Base-by-base conservation (phyloP, 2,797 vertebrate species). In the Limosa lapponica region DNA sequence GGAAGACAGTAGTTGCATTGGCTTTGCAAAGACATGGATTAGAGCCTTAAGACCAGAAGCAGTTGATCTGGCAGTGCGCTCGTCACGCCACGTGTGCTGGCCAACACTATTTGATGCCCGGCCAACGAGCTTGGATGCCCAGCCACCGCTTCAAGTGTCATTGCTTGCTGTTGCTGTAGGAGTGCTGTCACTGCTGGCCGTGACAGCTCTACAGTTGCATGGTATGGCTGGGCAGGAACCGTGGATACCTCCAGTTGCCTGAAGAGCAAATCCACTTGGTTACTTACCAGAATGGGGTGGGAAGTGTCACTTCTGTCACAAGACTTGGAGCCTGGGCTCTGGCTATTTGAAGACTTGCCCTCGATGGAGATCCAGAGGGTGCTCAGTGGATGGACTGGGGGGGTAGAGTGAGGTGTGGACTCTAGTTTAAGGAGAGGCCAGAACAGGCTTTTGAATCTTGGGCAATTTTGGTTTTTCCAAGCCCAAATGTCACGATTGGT, bases 391-490 rank as follows among this genome's bases (percentile, higher is more conserved):
- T 59, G 62, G 20, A 1, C 2, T 28, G 49, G 23, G 23, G 20
- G 24, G 4, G 7, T 0, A 1, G 8, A 18, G 15, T 2, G n/a
- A 52, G 24, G 2, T 27, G 74, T 79, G 57, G 25, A 4, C 28
- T 46, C 48, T 16, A 48, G 46, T 41, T 41, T 46, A 70, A 5
- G 18, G 49, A 73, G 75, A 22, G 36, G 16, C 37, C 43, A 28
- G 11, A 49, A 32, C 34, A 49, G 48, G 32, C 49, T 49, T 34
- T 36, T 13, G 37, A 27, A 6, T 71, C 49, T 75, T 0, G 1
- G 7, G 2, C 0, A 0, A 49, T 81, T 0, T 0, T 5, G 9
- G 58, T 61, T 87, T 48, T 57, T 12, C 36, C 48, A 39, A n/a
- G 66, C 9, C 32, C 58, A 52, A 13, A 23, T n/a, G 74, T 41